Evolutionary conservation across 2,797 vertebrate genomes (phyloP), one percentile per base, ranked within the genome.

Genomic region (Cichlasoma orientale): DNA sequence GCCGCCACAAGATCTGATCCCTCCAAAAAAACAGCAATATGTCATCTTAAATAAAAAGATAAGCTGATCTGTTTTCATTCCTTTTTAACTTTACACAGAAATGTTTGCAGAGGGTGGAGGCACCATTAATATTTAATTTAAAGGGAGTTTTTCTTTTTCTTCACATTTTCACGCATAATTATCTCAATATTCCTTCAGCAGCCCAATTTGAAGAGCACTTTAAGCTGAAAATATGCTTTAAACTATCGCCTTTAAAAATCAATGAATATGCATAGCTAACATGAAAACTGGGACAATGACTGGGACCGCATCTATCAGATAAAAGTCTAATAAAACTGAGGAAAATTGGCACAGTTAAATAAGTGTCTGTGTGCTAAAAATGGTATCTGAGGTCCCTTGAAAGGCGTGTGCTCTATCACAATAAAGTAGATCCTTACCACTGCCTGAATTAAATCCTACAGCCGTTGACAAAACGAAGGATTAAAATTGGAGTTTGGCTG

Each of bases 401-500:
- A 86, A 92, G 77, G 81, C 85, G 56, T 54, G 82, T 59, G 88
- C 86, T 88, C 90, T 88, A 84, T 92, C 89, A 86, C 84, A 79
- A 77, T 78, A 74, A 87, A 91, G 82, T 84, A 82, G 80, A 92
- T 90, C 82, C 84, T 84, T 78, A 86, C 80, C 73, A 82, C 85
- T 68, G 90, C 83, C 83, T 80, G 83, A 86, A 93, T 90, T 86
- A 82, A 92, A 93, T 88, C 89, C 87, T 74, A 78, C 87, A 85
- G 88, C 86, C 86, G 78, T 84, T 84, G 80, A 93, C 82, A 90
- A 91, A 92, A 92, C n/a, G 77, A 74, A 75, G 91, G 90, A 94
- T 93, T 92, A 90, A 91, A 92, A 87, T 84, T 83, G 84, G 87
- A 92, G 85, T 91, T 93, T 91, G 82, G 79, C 90, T 86, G 79